phyloP scores from a whole-genome alignment of 2,113 vertebrate species.

The Peromyscus polionotus region DNA sequence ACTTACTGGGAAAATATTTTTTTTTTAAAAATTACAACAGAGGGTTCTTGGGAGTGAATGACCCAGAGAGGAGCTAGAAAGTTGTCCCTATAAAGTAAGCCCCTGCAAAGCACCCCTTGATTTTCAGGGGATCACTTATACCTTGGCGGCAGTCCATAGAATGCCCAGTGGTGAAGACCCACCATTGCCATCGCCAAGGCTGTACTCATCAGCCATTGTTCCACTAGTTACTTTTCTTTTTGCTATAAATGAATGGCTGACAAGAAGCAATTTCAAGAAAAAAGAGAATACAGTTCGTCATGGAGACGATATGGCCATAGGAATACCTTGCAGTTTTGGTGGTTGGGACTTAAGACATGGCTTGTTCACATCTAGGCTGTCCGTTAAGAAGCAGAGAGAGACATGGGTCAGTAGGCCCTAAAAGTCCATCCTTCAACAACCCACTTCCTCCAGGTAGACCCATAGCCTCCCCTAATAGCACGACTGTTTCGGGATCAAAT shows the following conservation, averaged over 20 bases:
- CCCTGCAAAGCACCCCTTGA: slow-evolving; percentile 4
- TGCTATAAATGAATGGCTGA: neutral
- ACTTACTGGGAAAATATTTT: neutral
- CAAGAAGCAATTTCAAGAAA: neutral
- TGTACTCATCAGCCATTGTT: neutral
- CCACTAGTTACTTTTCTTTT: neutral
- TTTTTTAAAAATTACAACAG: neutral
- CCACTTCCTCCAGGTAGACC: neutral
- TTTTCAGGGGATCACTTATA: neutral
- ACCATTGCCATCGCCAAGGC: neutral
- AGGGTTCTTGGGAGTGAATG: slow-evolving; percentile 3
- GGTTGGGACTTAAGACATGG: neutral
- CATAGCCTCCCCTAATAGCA: neutral
- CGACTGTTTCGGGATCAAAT: neutral
- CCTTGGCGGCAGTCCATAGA: neutral
- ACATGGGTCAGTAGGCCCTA: neutral
- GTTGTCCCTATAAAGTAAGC: neutral
- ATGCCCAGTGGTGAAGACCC: neutral
- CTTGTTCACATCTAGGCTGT: neutral
- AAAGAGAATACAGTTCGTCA: neutral
- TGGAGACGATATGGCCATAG: neutral
- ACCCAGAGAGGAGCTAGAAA: neutral
- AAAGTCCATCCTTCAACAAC: neutral
- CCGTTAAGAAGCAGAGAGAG: neutral
- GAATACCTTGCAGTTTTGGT: neutral